Evolutionary conservation across 37 sponge, comb jelly and placozoan species (phyloP), one percentile per base, ranked within the genome.

Genomic region (Spongia lamella): DNA sequence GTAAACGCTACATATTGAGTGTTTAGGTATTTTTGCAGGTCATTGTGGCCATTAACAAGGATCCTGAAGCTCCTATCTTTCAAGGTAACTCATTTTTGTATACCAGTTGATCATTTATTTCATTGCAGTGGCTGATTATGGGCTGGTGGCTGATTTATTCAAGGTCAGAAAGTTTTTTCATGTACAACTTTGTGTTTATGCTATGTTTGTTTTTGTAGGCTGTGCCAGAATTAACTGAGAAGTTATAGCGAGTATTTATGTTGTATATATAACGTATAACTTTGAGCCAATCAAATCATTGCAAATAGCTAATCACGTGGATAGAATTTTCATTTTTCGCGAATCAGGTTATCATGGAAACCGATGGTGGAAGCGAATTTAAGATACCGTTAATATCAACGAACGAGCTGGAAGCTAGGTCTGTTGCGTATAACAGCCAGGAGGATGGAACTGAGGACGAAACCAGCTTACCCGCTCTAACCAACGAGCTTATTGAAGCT

Each of bases 21-120:
- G 64, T 30, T 63, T 30, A 34, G 64, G 3, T 63, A 53, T 35
- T 2, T 68, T 19, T 70, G 17, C 61, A 92, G 93, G 94, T 90
- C 0, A 98, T 98, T 34, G 99, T 98, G 7, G 96, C 96, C 40
- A 93, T 98, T 70, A 98, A 98, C 76, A 98, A 98, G 49, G 99
- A 98, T 40, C 81, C 91, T 6, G 99, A 98, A 63, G 99, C 99
- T 20, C 99, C 99, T 14, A 98, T 98, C 70, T 98, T 98, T 75
- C 96, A 98, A 75, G 91, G 93, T 92, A 60, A 36, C 25, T 21
- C 16, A 22, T 24, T 53, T 21, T 61, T 39, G 7, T 1, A 49
- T 15, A 17, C 50, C 21, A 40, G 29, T 32, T 26, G 26, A 11
- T 19, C 9, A 54, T 30, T 17, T 58, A 27, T 34, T 35, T 34